Conservation (phyloP, 2,797 vertebrate species). For the Tauraco hartlaubi region DNA sequence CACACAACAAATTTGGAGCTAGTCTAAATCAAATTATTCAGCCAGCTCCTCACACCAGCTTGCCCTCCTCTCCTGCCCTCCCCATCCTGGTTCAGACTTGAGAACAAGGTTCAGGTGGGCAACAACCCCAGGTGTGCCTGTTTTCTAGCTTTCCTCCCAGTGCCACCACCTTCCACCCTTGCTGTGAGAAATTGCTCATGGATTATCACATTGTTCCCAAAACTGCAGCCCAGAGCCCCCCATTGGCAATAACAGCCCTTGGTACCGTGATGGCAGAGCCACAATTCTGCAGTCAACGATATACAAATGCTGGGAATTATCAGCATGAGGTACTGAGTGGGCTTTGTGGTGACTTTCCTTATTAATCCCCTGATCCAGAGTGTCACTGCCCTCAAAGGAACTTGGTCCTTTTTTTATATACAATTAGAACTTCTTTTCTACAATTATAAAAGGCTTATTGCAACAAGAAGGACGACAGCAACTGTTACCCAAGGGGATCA, state of each 20-base stretch:
- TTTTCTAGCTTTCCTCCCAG: neutral
- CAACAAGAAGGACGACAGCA: neutral
- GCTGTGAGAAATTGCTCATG: rapidly evolving
- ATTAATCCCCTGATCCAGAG: neutral
- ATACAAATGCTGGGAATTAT: neutral
- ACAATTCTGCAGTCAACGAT: rapidly evolving
- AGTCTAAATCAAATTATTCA: neutral
- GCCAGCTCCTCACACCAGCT: neutral
- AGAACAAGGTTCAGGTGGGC: neutral
- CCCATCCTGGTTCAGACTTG: neutral
- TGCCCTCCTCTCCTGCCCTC: neutral
- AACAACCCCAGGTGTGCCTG: neutral
- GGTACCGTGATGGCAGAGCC: neutral
- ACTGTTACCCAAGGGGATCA: neutral
- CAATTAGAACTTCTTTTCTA: neutral
- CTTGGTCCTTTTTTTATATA: rapidly evolving
- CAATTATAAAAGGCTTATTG: neutral
- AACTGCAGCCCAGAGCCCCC: neutral
- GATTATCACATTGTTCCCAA: neutral
- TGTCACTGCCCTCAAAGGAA: neutral
- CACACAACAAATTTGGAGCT: neutral
- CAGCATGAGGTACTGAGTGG: rapidly evolving
- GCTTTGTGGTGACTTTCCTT: neutral
- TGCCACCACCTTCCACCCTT: neutral
- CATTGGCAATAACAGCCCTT: neutral